Evolutionary conservation across 92 coral and sea anemone species (phyloP).

Genomic region (Phenganax subtilis): DNA sequence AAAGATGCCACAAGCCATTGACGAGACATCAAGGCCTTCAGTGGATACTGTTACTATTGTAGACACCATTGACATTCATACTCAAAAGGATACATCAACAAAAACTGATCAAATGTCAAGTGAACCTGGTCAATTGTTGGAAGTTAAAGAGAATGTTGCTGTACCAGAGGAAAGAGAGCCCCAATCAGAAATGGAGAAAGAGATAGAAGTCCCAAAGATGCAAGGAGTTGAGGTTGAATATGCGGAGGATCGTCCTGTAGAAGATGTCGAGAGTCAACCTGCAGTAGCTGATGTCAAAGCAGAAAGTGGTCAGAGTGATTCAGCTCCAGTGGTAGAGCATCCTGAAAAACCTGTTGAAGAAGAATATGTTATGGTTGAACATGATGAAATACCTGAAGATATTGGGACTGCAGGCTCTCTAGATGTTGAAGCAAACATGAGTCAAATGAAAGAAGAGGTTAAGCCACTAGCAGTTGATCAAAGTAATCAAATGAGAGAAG

Average conservation of each 20-base stretch:
- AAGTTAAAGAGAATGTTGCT: background rate
- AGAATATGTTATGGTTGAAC: background rate
- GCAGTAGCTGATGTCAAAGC: constrained; percentile 25
- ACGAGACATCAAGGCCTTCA: background rate
- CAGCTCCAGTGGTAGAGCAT: background rate
- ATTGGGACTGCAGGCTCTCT: background rate
- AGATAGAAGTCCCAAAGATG: background rate
- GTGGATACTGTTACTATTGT: background rate
- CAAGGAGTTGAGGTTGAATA: background rate
- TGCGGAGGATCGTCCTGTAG: background rate
- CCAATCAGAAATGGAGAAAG: background rate
- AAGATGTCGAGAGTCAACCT: background rate
- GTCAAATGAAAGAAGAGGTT: background rate
- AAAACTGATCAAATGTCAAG: too few relatives aligned
- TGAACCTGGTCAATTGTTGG: background rate
- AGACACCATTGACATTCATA: constrained; percentile 1
- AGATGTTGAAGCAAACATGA: background rate
- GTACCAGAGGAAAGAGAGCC: background rate
- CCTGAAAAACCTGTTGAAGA: background rate
- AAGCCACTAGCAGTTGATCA: background rate
- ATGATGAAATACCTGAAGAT: background rate
- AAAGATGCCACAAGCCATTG: background rate
- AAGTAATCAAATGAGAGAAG: background rate
- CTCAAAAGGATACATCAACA: background rate
- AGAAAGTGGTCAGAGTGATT: constrained; percentile 26